Percentiles rank a stretch among this genome's conserved stretches.
phyloP scores from a whole-genome alignment of 2,113 vertebrate genomes.

The Cyanoliseus patagonus region DNA sequence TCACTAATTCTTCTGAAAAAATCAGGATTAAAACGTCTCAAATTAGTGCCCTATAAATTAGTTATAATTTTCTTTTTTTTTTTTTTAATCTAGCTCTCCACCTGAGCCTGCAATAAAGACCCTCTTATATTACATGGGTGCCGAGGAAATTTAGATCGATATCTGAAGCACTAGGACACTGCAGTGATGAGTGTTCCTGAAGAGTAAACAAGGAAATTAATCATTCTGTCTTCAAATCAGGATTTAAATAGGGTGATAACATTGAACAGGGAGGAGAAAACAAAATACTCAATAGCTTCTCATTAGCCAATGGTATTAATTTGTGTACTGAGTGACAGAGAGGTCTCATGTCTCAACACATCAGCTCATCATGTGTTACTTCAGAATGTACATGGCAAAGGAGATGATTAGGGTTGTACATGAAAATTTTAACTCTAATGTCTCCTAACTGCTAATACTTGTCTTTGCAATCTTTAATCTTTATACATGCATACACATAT shows the following conservation, averaged over 20 bases:
- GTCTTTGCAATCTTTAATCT: neutral
- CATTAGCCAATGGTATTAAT: neutral
- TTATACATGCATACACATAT: neutral
- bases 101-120: neutral
- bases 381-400: neutral
- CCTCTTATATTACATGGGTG: neutral
- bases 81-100: neutral
- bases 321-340: neutral
- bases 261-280: neutral
- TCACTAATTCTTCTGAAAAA: neutral
- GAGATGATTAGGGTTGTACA: accelerated
- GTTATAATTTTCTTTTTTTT: neutral
- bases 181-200: neutral
- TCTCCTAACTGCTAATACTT: neutral
- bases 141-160: neutral
- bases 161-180: neutral
- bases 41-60: neutral
- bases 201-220: neutral
- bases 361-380: neutral
- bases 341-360: neutral
- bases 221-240: neutral
- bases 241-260: neutral
- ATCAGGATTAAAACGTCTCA: neutral
- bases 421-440: neutral
- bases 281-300: neutral